Conservation (phyloP, 2,113 vertebrate species). For the Passer domesticus region DNA sequence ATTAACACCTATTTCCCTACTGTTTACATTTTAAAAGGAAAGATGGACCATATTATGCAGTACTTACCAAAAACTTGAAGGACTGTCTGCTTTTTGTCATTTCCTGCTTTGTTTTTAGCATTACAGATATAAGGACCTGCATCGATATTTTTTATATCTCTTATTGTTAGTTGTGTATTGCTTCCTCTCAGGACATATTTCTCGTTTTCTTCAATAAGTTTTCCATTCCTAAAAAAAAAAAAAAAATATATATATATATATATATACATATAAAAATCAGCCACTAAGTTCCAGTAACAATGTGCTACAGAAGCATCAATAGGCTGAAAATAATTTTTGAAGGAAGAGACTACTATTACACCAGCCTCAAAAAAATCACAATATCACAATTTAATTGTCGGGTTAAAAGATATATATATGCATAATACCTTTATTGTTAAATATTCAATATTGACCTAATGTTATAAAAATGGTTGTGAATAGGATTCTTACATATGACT, state of each 20-base stretch:
- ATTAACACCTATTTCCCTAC: not conserved
- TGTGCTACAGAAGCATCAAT: not conserved
- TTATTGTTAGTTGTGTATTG: constrained; percentile 86
- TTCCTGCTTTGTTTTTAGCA: constrained; percentile 93
- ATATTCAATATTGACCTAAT: not conserved
- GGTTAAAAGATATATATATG: not conserved
- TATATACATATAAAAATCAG: not conserved
- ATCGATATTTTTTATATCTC: constrained; percentile 86
- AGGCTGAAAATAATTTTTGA: not conserved
- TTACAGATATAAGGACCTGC: constrained; percentile 87
- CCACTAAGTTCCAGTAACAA: not conserved
- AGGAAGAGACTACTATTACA: not conserved
- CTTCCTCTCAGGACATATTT: constrained; percentile 84
- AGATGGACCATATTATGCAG: not conserved
- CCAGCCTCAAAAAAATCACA: not conserved
- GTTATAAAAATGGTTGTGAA: not conserved
- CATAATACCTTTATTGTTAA: not conserved
- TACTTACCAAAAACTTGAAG: constrained; percentile 97
- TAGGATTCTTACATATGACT: not conserved
- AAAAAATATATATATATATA: too few species aligned
- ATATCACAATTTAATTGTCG: not conserved
- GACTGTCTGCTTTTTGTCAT: constrained; percentile 86
- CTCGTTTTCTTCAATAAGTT: constrained; percentile 85
- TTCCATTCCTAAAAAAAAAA: constrained; percentile 78
- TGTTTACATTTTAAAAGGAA: not conserved